These are phyloP conservation scores for Papilio glaucus DNA, from an alignment of 1,140 invertebrate genomes.

Conservation along the genomic window DNA sequence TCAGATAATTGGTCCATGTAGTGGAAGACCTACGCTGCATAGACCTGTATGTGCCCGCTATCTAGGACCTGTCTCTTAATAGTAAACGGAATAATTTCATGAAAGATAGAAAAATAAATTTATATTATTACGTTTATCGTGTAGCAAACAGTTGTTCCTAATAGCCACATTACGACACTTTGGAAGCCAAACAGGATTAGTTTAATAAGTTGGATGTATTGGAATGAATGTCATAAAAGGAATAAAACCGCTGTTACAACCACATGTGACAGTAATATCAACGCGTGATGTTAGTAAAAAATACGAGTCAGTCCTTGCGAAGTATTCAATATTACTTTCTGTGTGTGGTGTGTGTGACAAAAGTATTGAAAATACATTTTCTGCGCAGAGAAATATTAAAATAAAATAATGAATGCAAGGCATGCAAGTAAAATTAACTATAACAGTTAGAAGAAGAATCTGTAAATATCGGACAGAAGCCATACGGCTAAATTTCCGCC, in stretches of 20 bases:
- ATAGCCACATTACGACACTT: conserved; percentile 25
- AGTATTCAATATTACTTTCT: conserved; percentile 37
- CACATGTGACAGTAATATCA: conserved; percentile 35
- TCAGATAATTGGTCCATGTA: too few species aligned
- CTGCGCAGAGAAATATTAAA: conserved; percentile 1
- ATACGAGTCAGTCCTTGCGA: conserved; percentile 33
- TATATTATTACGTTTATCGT: background rate
- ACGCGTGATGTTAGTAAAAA: conserved; percentile 36
- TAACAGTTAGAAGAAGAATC: too few species aligned
- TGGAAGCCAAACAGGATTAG: conserved; percentile 28
- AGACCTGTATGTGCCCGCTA: too few species aligned
- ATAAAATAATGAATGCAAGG: background rate
- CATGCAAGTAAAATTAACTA: background rate
- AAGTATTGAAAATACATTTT: conserved; percentile 36
- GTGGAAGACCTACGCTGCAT: too few species aligned
- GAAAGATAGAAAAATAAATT: background rate
- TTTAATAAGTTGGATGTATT: conserved; percentile 37
- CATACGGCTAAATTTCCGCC: too few species aligned
- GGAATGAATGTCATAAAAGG: conserved; percentile 34
- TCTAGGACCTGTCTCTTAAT: too few species aligned
- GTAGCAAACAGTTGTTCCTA: conserved; percentile 24
- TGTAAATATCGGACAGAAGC: too few species aligned
- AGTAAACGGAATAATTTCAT: too few species aligned
- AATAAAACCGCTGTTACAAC: conserved; percentile 36
- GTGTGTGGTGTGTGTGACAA: conserved; percentile 30